Evolutionary conservation across 2,113 vertebrate genomes (phyloP).

Genomic region (Haemorhous mexicanus): DNA sequence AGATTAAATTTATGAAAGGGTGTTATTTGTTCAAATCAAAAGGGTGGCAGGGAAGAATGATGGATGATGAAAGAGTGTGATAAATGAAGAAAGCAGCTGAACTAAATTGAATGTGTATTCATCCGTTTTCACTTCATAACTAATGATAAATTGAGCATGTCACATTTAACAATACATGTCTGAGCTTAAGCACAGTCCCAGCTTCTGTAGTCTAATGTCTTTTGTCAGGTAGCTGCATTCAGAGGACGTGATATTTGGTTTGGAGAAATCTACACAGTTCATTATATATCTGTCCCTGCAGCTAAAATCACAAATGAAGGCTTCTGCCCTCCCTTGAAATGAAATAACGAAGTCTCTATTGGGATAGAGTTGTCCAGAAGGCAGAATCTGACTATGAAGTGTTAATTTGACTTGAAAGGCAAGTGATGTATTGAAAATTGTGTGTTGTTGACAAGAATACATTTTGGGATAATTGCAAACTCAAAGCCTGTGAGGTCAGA

Average conservation of each 20-base stretch:
- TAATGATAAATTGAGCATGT: conserved; percentile 99
- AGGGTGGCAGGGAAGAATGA: conserved; percentile 81
- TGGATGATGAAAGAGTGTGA: conserved; percentile 92
- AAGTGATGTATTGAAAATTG: conserved; percentile 28
- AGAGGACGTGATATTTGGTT: conserved; percentile 66
- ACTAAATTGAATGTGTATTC: conserved; percentile 99
- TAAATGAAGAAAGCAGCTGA: conserved; percentile 97
- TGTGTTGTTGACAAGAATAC: conserved; percentile 24
- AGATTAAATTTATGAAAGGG: conserved; percentile 92
- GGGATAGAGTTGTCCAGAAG: neutral
- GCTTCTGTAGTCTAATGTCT: conserved; percentile 67
- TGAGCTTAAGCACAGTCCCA: conserved; percentile 80
- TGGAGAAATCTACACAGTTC: conserved; percentile 38
- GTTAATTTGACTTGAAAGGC: neutral
- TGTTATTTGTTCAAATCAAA: conserved; percentile 89
- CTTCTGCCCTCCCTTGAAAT: neutral
- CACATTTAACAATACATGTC: conserved; percentile 91
- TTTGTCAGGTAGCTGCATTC: conserved; percentile 74
- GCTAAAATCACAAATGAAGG: conserved; percentile 37
- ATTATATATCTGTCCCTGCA: conserved; percentile 46
- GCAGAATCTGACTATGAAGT: conserved; percentile 12
- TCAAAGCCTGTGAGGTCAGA: neutral
- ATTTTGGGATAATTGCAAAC: neutral
- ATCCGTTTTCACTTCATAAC: conserved; percentile 96
- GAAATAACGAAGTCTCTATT: conserved; percentile 4